Evolutionary conservation across 2,113 vertebrate species (phyloP).

Genomic region (Pedetes capensis): DNA sequence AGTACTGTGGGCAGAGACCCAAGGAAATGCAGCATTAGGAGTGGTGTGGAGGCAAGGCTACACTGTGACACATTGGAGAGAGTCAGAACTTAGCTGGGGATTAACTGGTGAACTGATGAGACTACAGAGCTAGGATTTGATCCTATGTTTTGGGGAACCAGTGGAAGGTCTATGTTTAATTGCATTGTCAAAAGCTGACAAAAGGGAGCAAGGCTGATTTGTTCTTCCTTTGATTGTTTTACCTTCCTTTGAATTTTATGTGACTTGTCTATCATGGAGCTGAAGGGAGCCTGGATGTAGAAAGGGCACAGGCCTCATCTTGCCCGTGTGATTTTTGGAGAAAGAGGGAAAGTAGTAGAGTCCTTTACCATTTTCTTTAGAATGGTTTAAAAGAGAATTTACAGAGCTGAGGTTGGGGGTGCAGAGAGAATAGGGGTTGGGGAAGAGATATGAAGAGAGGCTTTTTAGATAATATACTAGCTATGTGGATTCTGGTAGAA

Average conservation of each 20-base stretch:
- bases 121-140: background rate
- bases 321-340: background rate
- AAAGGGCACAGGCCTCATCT: background rate
- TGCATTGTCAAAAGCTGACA: background rate
- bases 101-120: background rate
- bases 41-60: background rate
- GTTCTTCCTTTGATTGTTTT: background rate
- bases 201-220: background rate
- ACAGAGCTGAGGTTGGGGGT: background rate
- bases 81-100: background rate
- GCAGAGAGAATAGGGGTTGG: background rate
- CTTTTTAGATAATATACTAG: background rate
- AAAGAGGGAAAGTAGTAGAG: background rate
- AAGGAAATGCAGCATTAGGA: background rate
- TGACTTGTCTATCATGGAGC: background rate
- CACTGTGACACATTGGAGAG: background rate
- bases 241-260: background rate
- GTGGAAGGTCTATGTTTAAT: background rate
- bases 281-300: background rate
- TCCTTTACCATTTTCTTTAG: conserved; percentile 26
- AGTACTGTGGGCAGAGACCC: background rate
- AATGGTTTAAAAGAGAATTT: background rate
- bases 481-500: background rate
- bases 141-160: background rate
- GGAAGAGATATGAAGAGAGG: background rate